These are phyloP conservation scores for Python bivittatus DNA, from an alignment of 2,113 vertebrate genomes.

Conservation along the genomic window DNA sequence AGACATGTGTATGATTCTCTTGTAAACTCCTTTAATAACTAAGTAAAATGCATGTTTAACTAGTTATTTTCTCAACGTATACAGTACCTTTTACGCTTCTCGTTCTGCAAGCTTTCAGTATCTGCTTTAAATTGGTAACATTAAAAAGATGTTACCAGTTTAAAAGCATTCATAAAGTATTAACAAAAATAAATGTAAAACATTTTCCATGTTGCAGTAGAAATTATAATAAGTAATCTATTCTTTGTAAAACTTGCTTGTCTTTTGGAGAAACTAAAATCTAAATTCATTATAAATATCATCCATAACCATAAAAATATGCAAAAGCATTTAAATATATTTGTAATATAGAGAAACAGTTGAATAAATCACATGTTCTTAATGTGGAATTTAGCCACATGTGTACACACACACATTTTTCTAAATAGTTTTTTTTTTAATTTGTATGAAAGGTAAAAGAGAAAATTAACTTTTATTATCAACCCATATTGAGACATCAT, in stretches of 20 bases:
- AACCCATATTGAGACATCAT: slow-evolving; percentile 77
- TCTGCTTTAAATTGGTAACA: slow-evolving; percentile 56
- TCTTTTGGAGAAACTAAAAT: slow-evolving; percentile 59
- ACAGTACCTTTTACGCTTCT: not conserved
- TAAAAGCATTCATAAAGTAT: slow-evolving; percentile 51
- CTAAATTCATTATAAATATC: slow-evolving; percentile 70
- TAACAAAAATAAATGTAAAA: slow-evolving; percentile 51
- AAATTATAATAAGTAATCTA: slow-evolving; percentile 40
- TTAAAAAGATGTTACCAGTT: slow-evolving; percentile 49
- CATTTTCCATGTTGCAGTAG: slow-evolving; percentile 26
- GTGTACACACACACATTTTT: slow-evolving; percentile 52
- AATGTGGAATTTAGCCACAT: slow-evolving; percentile 66
- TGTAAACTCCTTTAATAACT: not conserved
- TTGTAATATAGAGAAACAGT: slow-evolving; percentile 93
- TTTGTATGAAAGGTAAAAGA: slow-evolving; percentile 79
- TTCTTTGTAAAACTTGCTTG: slow-evolving; percentile 13
- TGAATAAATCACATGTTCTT: slow-evolving; percentile 84
- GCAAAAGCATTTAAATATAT: slow-evolving; percentile 73
- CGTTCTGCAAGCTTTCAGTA: not conserved
- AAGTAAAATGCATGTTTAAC: not conserved
- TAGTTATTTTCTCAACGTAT: slow-evolving; percentile 25
- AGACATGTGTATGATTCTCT: too few relatives aligned
- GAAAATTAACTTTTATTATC: slow-evolving; percentile 82
- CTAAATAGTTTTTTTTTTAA: slow-evolving; percentile 82
- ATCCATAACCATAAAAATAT: slow-evolving; percentile 71